A percentile compares a stretch with the other conserved stretches of the same genome.
phyloP scores from a whole-genome alignment of 1,140 invertebrate genomes.

The Reticulitermes speratus region DNA sequence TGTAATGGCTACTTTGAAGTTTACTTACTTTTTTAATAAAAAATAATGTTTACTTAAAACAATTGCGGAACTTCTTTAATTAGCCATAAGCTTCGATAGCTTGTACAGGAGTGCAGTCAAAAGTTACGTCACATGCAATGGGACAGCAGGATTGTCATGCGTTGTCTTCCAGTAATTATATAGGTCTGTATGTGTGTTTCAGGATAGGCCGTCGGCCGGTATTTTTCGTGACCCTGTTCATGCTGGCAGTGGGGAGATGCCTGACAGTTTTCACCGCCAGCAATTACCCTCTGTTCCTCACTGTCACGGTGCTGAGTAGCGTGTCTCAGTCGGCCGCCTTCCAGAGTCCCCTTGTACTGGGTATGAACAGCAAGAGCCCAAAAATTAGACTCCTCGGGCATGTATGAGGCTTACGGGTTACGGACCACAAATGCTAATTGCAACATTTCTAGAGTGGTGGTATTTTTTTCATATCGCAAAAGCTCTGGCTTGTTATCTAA shows the following conservation, averaged over 20 bases:
- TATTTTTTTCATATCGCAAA: too few species aligned
- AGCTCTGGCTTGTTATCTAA: too few species aligned
- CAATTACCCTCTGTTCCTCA: constrained; percentile 49
- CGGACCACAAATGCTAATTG: neutral
- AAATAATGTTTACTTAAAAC: too few species aligned
- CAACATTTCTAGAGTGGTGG: neutral
- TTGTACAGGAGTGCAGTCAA: too few species aligned
- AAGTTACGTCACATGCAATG: too few species aligned
- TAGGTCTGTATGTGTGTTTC: constrained; percentile 24
- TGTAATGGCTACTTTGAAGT: too few species aligned
- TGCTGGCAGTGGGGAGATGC: constrained; percentile 48
- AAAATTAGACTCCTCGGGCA: neutral
- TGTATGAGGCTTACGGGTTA: neutral
- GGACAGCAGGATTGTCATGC: too few species aligned
- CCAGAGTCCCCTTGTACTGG: constrained; percentile 52
- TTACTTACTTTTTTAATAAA: too few species aligned
- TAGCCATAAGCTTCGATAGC: too few species aligned
- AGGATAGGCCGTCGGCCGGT: constrained; percentile 53
- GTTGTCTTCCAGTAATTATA: too few species aligned
- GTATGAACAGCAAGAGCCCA: constrained; percentile 37
- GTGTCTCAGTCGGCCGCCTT: constrained; percentile 51
- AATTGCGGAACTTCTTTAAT: too few species aligned
- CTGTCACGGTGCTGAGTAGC: constrained; percentile 47
- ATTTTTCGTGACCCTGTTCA: constrained; percentile 48
- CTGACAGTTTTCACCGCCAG: constrained; percentile 47